Conservation (phyloP, 2,888 invertebrate genomes). For the Argynnis bischoffii region DNA sequence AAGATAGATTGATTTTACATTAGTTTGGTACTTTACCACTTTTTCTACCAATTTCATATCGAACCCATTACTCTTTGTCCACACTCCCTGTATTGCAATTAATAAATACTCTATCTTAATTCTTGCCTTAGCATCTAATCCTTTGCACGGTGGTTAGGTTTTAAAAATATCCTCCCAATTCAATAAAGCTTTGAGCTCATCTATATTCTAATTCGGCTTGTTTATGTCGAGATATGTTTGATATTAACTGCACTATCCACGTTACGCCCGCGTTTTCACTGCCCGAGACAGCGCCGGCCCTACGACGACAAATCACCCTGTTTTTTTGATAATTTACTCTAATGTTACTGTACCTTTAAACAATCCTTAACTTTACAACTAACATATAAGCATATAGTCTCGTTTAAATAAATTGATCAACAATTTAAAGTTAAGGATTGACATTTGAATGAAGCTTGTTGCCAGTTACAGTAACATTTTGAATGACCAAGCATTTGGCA, state of each 20-base stretch:
- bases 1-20: too few species aligned
- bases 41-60: too few species aligned
- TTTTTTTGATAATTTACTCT: slow-evolving; percentile 24
- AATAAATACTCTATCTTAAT: not conserved
- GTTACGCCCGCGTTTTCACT: slow-evolving; percentile 45
- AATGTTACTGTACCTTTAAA: slow-evolving; percentile 32
- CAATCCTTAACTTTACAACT: slow-evolving; percentile 17
- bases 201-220: slow-evolving; percentile 13
- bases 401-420: not conserved
- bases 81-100: not conserved
- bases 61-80: too few species aligned
- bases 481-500: slow-evolving; percentile 22
- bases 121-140: slow-evolving; percentile 5
- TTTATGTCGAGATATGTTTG: slow-evolving; percentile 16
- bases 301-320: slow-evolving; percentile 28
- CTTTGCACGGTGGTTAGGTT: slow-evolving; percentile 16
- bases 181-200: not conserved
- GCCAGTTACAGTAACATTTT: slow-evolving; percentile 33
- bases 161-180: not conserved
- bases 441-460: slow-evolving; percentile 19
- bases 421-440: slow-evolving; percentile 27
- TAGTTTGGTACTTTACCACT: too few species aligned
- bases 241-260: slow-evolving; percentile 35
- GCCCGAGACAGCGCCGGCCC: slow-evolving; percentile 45
- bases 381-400: not conserved